Percentiles rank a stretch among this genome's conserved stretches.
These are phyloP conservation scores for Eledone cirrhosa DNA, from an alignment of 2,888 invertebrate species.

Conservation along the genomic window DNA sequence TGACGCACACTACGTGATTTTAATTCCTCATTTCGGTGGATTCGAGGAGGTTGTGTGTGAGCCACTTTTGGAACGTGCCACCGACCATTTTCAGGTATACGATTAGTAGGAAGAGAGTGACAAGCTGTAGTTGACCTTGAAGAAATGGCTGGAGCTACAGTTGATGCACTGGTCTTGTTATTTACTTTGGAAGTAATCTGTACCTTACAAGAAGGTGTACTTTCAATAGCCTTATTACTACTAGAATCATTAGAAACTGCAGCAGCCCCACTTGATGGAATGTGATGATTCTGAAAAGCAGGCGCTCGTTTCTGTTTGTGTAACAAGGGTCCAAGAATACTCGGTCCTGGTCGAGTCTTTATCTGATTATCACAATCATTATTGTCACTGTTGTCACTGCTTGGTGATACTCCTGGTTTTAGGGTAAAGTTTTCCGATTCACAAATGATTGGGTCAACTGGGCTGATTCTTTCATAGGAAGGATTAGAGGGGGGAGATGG, in stretches of 20 bases:
- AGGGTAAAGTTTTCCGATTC: neutral
- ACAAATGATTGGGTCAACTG: neutral
- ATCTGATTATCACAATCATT: slow-evolving; percentile 10
- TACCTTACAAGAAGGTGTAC: neutral
- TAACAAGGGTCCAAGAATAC: slow-evolving; percentile 12
- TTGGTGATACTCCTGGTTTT: neutral
- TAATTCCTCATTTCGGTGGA: slow-evolving; percentile 8
- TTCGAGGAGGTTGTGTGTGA: neutral
- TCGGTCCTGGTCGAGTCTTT: slow-evolving; percentile 23
- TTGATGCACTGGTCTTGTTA: neutral
- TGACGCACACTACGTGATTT: slow-evolving; percentile 14
- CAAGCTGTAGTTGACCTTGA: neutral
- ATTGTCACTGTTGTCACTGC: slow-evolving; percentile 7
- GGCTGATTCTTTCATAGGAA: slow-evolving; percentile 22
- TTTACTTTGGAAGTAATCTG: neutral
- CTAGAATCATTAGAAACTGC: neutral
- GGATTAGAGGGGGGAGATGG: slow-evolving; percentile 9
- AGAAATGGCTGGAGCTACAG: neutral
- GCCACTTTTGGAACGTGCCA: slow-evolving; percentile 4
- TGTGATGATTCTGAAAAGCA: neutral
- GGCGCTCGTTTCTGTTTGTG: slow-evolving; percentile 21
- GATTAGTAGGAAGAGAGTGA: neutral
- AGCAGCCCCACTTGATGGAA: neutral
- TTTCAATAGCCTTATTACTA: neutral
- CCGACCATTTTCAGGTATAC: slow-evolving; percentile 14